phyloP scores from a whole-genome alignment of 2,113 vertebrate genomes.

The Sander lucioperca region DNA sequence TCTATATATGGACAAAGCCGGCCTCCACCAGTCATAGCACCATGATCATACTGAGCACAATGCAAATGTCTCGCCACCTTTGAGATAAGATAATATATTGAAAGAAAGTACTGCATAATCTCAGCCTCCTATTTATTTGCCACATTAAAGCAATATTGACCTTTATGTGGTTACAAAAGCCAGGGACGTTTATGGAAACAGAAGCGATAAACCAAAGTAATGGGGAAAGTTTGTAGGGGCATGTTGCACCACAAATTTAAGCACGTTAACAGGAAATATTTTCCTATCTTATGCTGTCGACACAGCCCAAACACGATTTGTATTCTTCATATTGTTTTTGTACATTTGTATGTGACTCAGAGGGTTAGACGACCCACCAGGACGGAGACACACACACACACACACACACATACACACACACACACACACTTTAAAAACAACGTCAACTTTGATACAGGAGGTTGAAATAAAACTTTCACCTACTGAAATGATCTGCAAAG shows the following conservation, averaged over 20 bases:
- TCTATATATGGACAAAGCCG: constrained; percentile 70
- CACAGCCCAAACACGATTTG: constrained; percentile 15
- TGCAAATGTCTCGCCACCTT: constrained; percentile 23
- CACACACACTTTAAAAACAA: constrained; percentile 9
- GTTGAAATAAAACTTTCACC: constrained; percentile 2
- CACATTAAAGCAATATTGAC: constrained; percentile 52
- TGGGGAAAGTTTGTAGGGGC: constrained; percentile 17
- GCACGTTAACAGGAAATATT: constrained; percentile 31
- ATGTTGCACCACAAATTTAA: constrained; percentile 17
- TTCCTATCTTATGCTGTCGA: constrained; percentile 2
- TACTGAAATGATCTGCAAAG: neutral
- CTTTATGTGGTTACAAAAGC: constrained; percentile 39
- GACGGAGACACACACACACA: neutral
- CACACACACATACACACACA: too few relatives aligned
- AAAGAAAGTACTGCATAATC: constrained; percentile 27
- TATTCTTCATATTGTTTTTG: constrained; percentile 25
- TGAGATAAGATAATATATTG: constrained; percentile 37
- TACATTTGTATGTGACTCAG: constrained; percentile 6
- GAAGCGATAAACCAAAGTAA: constrained; percentile 45
- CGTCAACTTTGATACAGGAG: neutral
- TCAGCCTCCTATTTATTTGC: constrained; percentile 40
- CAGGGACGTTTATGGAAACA: constrained; percentile 37
- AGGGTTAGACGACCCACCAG: constrained; percentile 5
- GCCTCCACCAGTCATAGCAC: constrained; percentile 30
- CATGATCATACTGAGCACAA: constrained; percentile 3